Percentiles rank a stretch among this genome's conserved stretches.
Evolutionary conservation across 2,888 invertebrate genomes (phyloP).

Genomic region (Trypoxylon attenuatum): DNA sequence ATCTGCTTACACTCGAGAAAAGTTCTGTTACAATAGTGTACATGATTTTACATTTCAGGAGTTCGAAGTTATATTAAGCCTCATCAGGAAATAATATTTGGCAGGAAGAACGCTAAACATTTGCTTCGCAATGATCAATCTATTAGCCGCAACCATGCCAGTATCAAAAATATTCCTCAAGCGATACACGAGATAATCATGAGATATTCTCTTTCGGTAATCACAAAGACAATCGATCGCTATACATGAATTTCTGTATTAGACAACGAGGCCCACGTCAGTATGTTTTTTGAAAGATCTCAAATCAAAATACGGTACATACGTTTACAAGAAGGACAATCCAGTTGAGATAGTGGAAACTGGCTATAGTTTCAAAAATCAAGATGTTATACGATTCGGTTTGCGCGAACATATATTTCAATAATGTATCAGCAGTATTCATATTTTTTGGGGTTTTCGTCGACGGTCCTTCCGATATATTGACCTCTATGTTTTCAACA

Average conservation of each 20-base stretch:
- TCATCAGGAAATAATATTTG: too few species aligned
- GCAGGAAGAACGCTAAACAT: conserved; percentile 81
- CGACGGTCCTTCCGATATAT: too few species aligned
- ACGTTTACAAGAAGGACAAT: conserved; percentile 75
- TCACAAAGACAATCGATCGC: not conserved
- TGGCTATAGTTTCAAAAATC: conserved; percentile 76
- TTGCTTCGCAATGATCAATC: conserved; percentile 83
- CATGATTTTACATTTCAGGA: too few species aligned
- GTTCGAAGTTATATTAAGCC: too few species aligned
- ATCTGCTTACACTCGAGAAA: too few species aligned
- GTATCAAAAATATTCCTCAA: conserved; percentile 74
- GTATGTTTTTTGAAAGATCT: conserved; percentile 77
- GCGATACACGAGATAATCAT: conserved; percentile 48
- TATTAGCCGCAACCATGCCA: conserved; percentile 86
- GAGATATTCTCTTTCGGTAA: not conserved
- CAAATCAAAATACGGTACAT: conserved; percentile 86
- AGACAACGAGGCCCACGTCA: conserved; percentile 53
- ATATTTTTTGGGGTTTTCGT: too few species aligned
- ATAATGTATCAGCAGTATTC: too few species aligned
- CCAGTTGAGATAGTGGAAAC: conserved; percentile 74
- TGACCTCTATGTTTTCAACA: too few species aligned
- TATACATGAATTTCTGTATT: not conserved
- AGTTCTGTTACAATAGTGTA: too few species aligned
- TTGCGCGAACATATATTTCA: conserved; percentile 80
- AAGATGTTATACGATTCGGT: conserved; percentile 83